These are phyloP conservation scores for Bicyclus anynana DNA, from an alignment of 1,140 invertebrate species.

Conservation along the genomic window DNA sequence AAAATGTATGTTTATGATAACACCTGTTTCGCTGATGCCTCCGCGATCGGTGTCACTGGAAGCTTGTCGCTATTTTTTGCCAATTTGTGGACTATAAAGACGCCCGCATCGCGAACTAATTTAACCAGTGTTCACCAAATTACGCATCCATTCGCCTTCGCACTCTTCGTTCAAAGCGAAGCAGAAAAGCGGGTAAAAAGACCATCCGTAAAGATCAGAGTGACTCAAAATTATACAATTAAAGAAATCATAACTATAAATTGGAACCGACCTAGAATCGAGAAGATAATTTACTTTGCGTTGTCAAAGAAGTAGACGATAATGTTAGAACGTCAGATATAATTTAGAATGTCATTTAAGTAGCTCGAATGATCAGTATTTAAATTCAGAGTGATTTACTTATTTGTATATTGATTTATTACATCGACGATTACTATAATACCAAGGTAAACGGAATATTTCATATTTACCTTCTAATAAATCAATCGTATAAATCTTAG, in stretches of 20 bases:
- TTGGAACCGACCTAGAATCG: no score
- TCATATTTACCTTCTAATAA: conserved; percentile 69
- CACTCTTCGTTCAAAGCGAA: conserved; percentile 16
- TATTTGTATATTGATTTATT: conserved; percentile 32
- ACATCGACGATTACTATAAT: conserved; percentile 30
- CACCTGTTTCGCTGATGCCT: conserved; percentile 75
- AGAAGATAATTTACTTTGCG: no score
- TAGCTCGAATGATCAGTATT: conserved; percentile 6
- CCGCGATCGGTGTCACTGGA: conserved; percentile 71
- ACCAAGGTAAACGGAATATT: conserved; percentile 45
- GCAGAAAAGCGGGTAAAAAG: background rate
- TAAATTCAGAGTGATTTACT: conserved; percentile 14
- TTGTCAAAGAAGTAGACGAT: no score
- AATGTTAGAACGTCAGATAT: background rate
- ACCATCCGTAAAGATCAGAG: no score
- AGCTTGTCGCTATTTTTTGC: conserved; percentile 73
- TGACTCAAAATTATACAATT: no score
- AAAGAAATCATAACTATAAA: no score
- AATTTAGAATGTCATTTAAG: conserved; percentile 6
- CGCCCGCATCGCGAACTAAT: conserved; percentile 72
- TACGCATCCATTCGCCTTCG: conserved; percentile 60
- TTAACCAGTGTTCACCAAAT: conserved; percentile 71
- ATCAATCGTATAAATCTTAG: conserved; percentile 71
- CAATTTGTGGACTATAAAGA: conserved; percentile 76
- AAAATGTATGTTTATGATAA: conserved; percentile 78